Percentiles rank a stretch among this genome's conserved stretches.
These are phyloP conservation scores for Magallana ariakensis DNA, from an alignment of 1,140 invertebrate species.

Conservation along the genomic window DNA sequence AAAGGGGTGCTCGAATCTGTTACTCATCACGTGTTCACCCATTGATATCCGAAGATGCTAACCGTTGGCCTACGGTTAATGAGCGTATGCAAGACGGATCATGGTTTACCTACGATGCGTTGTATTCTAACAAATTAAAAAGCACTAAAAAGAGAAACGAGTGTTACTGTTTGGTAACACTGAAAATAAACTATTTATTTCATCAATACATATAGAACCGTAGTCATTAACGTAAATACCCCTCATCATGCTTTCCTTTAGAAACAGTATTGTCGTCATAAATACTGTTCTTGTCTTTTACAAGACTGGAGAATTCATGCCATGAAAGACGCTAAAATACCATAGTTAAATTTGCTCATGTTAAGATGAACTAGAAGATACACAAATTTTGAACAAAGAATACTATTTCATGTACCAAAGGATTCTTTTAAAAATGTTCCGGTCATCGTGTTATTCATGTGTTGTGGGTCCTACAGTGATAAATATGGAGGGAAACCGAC, in stretches of 20 bases:
- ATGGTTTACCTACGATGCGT: too few relatives aligned
- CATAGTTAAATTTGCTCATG: slow-evolving; percentile 63
- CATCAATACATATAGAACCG: too few relatives aligned
- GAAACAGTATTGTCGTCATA: slow-evolving; percentile 52
- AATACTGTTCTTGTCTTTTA: slow-evolving; percentile 77
- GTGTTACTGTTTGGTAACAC: too few relatives aligned
- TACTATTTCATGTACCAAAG: slow-evolving; percentile 75
- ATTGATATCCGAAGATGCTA: too few relatives aligned
- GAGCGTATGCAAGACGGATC: too few relatives aligned
- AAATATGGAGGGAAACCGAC: slow-evolving; percentile 76
- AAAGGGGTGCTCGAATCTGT: too few relatives aligned
- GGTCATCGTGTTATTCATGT: slow-evolving; percentile 75
- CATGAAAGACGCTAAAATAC: slow-evolving; percentile 56
- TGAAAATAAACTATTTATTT: too few relatives aligned
- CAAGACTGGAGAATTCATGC: slow-evolving; percentile 77
- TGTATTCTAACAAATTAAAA: too few relatives aligned
- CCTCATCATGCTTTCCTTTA: neutral
- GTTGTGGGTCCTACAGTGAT: slow-evolving; percentile 79
- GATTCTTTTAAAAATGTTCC: slow-evolving; percentile 76
- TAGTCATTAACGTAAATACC: too few relatives aligned
- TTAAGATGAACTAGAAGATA: slow-evolving; percentile 63
- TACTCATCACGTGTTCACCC: too few relatives aligned
- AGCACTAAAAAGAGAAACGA: too few relatives aligned
- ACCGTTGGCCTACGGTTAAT: too few relatives aligned
- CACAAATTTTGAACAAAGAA: slow-evolving; percentile 68